Conservation (phyloP, 1,140 invertebrate species). For the Bombus waltoni region DNA sequence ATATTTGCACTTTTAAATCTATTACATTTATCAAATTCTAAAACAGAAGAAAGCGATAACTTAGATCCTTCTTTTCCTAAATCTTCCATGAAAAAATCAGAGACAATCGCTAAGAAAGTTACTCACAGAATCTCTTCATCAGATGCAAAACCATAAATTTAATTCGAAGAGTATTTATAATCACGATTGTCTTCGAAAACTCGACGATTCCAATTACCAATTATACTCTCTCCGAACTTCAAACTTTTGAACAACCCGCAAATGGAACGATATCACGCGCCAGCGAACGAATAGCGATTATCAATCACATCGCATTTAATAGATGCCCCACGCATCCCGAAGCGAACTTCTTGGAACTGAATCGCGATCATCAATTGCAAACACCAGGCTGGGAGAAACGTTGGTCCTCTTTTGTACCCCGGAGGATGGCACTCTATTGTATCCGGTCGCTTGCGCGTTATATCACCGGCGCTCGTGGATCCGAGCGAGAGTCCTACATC, state of each 20-base stretch:
- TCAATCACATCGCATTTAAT: constrained; percentile 21
- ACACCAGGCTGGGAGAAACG: constrained; percentile 25
- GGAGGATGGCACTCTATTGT: constrained; percentile 65
- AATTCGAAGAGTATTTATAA: neutral
- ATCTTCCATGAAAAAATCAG: no score
- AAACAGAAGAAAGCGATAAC: no score
- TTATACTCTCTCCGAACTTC: neutral
- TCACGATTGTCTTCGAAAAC: no score
- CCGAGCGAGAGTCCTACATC: constrained; percentile 63
- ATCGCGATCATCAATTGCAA: constrained; percentile 48
- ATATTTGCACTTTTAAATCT: no score
- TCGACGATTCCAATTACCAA: neutral
- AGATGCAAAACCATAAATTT: no score
- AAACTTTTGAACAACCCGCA: no score
- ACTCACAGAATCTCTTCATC: no score
- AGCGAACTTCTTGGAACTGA: constrained; percentile 38
- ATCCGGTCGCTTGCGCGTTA: constrained; percentile 67
- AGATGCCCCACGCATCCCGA: neutral
- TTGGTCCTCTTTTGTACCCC: constrained; percentile 26
- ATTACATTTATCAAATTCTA: no score
- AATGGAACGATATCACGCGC: neutral
- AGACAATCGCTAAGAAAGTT: no score
- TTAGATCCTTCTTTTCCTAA: no score
- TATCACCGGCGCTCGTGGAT: constrained; percentile 53
- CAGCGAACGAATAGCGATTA: neutral